These are phyloP conservation scores for Bellardia bayeri DNA, from an alignment of 2,888 invertebrate species.

Conservation along the genomic window DNA sequence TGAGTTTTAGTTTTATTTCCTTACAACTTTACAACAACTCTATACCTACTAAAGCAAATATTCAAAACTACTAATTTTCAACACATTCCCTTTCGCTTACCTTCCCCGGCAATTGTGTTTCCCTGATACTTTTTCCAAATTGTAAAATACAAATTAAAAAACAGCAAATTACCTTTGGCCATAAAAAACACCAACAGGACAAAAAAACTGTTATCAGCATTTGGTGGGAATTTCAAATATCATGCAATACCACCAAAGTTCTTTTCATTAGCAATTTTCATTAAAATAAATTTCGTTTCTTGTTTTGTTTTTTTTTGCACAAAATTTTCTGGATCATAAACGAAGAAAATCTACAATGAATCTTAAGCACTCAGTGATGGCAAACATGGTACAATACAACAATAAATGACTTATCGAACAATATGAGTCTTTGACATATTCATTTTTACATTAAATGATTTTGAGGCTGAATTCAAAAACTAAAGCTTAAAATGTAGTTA, in stretches of 20 bases:
- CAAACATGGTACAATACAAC: too few relatives aligned
- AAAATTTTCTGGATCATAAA: conserved; percentile 58
- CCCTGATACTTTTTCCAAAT: background rate
- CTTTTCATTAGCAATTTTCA: conserved; percentile 24
- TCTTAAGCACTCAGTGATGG: too few relatives aligned
- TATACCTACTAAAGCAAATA: too few relatives aligned
- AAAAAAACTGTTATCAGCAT: conserved; percentile 45
- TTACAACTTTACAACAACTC: too few relatives aligned
- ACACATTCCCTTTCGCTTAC: background rate
- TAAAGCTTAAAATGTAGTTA: too few relatives aligned
- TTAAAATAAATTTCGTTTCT: conserved; percentile 23
- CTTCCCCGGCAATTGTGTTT: conserved; percentile 19
- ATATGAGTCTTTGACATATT: too few relatives aligned
- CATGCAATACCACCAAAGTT: conserved; percentile 33
- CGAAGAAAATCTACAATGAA: conserved; percentile 25
- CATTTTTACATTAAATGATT: too few relatives aligned
- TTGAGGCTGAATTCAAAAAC: too few relatives aligned
- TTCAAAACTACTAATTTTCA: background rate
- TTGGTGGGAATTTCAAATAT: conserved; percentile 59
- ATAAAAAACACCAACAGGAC: conserved; percentile 21
- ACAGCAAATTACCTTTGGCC: conserved; percentile 33
- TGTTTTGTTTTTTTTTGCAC: background rate
- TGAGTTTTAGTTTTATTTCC: too few relatives aligned
- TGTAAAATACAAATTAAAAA: conserved; percentile 1
- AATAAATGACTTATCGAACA: too few relatives aligned